These are phyloP conservation scores for Gavia stellata DNA, from an alignment of 2,113 vertebrate genomes.

Conservation along the genomic window DNA sequence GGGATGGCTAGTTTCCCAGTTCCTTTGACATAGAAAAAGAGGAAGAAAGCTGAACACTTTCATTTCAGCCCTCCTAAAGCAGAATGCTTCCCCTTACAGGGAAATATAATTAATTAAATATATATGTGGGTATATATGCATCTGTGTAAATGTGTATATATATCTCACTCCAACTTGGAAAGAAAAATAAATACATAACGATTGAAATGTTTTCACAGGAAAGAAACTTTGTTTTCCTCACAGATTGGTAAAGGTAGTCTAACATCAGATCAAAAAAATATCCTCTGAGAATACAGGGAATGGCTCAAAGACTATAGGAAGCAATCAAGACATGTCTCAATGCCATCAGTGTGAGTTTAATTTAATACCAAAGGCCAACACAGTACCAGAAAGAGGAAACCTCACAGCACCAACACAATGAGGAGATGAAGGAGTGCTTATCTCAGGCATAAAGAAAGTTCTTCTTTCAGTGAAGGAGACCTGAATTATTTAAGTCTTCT, in stretches of 20 bases:
- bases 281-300: not conserved
- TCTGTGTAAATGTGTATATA: not conserved
- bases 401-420: not conserved
- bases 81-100: not conserved
- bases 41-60: not conserved
- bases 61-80: not conserved
- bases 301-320: not conserved
- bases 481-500: not conserved
- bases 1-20: not conserved
- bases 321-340: not conserved
- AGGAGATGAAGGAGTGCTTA: not conserved
- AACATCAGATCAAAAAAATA: not conserved
- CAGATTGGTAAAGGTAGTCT: not conserved
- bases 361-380: not conserved
- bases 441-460: not conserved
- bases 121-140: not conserved
- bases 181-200: not conserved
- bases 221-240: not conserved
- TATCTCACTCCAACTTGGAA: not conserved
- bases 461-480: not conserved
- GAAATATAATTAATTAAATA: not conserved
- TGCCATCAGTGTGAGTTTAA: not conserved
- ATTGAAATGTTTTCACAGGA: not conserved
- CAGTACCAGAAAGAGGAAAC: not conserved
- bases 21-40: not conserved